A percentile compares a stretch with the other conserved stretches of the same genome.
These are phyloP conservation scores for Channa maculata DNA, from an alignment of 2,113 vertebrate species.

Conservation along the genomic window DNA sequence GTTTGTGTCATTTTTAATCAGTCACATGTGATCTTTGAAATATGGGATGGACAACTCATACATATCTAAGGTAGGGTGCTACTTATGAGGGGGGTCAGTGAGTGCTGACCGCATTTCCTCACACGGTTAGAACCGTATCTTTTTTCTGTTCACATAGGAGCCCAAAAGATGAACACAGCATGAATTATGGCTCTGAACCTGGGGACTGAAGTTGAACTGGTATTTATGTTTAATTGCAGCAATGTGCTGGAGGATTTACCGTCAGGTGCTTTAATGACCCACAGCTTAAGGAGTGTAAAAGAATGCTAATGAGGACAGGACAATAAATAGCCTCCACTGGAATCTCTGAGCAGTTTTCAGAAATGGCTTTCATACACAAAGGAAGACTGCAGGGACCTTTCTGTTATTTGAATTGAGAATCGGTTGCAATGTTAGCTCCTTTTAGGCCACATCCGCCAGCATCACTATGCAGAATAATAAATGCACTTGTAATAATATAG, in stretches of 20 bases:
- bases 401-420: slow-evolving; percentile 36
- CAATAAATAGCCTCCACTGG: slow-evolving; percentile 17
- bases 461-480: slow-evolving; percentile 28
- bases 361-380: slow-evolving; percentile 18
- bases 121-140: slow-evolving; percentile 39
- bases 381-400: slow-evolving; percentile 5
- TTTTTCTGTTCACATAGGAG: slow-evolving; percentile 51
- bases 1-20: slow-evolving; percentile 52
- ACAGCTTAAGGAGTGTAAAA: slow-evolving; percentile 22
- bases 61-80: background rate
- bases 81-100: slow-evolving; percentile 41
- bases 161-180: slow-evolving; percentile 43
- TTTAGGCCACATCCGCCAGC: slow-evolving; percentile 12
- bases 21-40: background rate
- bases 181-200: slow-evolving; percentile 53
- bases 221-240: slow-evolving; percentile 68
- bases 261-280: slow-evolving; percentile 52
- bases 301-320: slow-evolving; percentile 61
- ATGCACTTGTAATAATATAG: slow-evolving; percentile 41
- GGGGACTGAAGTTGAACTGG: slow-evolving; percentile 46
- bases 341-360: slow-evolving; percentile 20
- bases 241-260: slow-evolving; percentile 43
- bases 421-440: slow-evolving; percentile 14
- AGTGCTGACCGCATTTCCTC: slow-evolving; percentile 33
- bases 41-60: slow-evolving; percentile 1